Percentiles rank a stretch among this genome's conserved stretches.
phyloP scores from a whole-genome alignment of 1,140 invertebrate species.

The Zelostemma sp. region DNA sequence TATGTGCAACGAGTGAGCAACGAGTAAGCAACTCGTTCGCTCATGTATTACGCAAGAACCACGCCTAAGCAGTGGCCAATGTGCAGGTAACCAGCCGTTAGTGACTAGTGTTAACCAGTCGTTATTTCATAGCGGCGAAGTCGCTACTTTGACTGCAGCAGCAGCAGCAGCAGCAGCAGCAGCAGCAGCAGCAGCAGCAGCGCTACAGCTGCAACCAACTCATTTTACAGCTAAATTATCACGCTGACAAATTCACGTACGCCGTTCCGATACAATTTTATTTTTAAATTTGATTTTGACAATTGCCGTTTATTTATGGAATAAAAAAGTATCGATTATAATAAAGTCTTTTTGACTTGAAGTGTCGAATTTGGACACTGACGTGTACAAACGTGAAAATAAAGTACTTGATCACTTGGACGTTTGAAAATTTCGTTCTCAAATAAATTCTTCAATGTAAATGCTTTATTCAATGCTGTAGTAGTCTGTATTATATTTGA shows the following conservation, averaged over 20 bases:
- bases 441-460: constrained; percentile 25
- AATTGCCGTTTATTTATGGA: too few species aligned
- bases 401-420: too few species aligned
- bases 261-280: too few species aligned
- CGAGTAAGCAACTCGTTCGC: constrained; percentile 57
- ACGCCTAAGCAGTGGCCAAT: constrained; percentile 63
- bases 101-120: constrained; percentile 22
- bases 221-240: constrained; percentile 54
- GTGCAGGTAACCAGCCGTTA: constrained; percentile 47
- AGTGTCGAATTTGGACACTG: too few species aligned
- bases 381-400: too few species aligned
- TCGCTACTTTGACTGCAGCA: constrained; percentile 21
- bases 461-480: constrained; percentile 34
- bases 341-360: too few species aligned
- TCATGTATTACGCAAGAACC: constrained; percentile 68
- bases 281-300: too few species aligned
- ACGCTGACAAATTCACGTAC: constrained; percentile 18
- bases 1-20: constrained; percentile 31
- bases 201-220: constrained; percentile 23
- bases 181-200: constrained; percentile 11
- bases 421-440: not conserved
- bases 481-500: constrained; percentile 46
- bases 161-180: too few species aligned
- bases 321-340: too few species aligned
- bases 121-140: constrained; percentile 41